Conservation (phyloP, 1,140 invertebrate genomes). For the Lycorma delicatula region DNA sequence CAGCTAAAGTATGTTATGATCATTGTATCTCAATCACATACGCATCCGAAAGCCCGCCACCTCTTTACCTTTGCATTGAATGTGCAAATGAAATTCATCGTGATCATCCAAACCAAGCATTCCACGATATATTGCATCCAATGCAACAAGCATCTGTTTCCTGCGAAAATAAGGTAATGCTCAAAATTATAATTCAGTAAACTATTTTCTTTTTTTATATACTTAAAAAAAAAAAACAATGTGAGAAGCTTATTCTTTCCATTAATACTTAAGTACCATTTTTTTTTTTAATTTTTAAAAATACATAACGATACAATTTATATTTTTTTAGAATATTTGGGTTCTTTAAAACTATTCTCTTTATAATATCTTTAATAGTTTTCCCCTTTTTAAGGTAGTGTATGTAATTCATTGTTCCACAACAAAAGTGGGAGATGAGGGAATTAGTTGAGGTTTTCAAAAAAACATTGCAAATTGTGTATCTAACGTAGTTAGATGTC, state of each 20-base stretch:
- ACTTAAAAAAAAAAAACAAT: not conserved
- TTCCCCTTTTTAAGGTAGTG: too few species aligned
- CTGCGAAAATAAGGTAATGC: conserved; percentile 89
- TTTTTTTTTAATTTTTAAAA: too few species aligned
- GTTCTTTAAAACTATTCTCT: too few species aligned
- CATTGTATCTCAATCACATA: conserved; percentile 76
- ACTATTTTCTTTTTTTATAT: not conserved
- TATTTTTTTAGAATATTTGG: not conserved
- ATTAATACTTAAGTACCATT: too few species aligned
- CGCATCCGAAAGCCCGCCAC: conserved; percentile 79
- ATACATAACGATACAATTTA: not conserved
- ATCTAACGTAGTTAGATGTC: too few species aligned
- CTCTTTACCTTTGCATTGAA: conserved; percentile 91
- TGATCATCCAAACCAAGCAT: conserved; percentile 73
- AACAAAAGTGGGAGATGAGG: too few species aligned
- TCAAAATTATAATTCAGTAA: conserved; percentile 4
- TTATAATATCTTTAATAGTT: too few species aligned
- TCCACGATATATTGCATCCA: conserved; percentile 86
- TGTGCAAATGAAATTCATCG: conserved; percentile 88
- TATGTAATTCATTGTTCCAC: too few species aligned
- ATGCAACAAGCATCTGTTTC: conserved; percentile 89
- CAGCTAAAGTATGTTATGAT: conserved; percentile 85
- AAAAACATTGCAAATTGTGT: too few species aligned
- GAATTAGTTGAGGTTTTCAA: too few species aligned
- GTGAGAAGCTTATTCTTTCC: not conserved